Conservation (phyloP, 2,113 vertebrate species). For the Heteronetta atricapilla region DNA sequence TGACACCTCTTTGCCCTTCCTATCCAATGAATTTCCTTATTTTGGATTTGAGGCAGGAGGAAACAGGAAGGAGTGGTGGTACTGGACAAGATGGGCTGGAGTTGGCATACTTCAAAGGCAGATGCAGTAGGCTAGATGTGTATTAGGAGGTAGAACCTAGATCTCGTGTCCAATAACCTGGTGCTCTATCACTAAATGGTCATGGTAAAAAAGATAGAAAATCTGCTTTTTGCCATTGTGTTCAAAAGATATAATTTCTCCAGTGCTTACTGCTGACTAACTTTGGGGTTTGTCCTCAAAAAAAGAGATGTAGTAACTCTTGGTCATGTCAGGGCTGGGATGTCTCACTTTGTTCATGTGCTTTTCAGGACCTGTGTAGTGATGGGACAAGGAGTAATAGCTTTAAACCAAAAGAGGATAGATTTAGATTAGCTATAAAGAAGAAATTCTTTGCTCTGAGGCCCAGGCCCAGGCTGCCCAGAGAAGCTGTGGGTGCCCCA, state of each 20-base stretch:
- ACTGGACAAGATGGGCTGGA: background rate
- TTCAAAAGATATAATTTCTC: background rate
- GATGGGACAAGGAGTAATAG: too few species aligned
- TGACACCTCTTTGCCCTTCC: background rate
- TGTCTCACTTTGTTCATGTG: background rate
- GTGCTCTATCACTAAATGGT: rapidly evolving
- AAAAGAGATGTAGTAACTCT: too few species aligned
- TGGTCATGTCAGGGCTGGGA: background rate
- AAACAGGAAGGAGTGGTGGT: background rate
- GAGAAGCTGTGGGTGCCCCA: too few species aligned
- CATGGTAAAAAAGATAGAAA: background rate
- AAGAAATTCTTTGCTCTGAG: too few species aligned
- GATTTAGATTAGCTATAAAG: too few species aligned
- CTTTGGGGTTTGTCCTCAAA: background rate
- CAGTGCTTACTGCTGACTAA: background rate
- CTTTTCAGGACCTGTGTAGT: background rate
- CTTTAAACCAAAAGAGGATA: too few species aligned
- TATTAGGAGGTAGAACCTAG: background rate
- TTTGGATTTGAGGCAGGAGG: background rate
- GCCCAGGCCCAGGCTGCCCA: too few species aligned
- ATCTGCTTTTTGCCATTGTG: background rate
- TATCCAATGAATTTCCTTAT: background rate
- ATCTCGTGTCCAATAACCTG: background rate
- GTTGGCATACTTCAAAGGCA: background rate
- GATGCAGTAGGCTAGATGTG: background rate